A percentile compares a stretch with the other conserved stretches of the same genome.
phyloP scores from a whole-genome alignment of 2,888 invertebrate species.

The Amblyjoppa fuscipennis region DNA sequence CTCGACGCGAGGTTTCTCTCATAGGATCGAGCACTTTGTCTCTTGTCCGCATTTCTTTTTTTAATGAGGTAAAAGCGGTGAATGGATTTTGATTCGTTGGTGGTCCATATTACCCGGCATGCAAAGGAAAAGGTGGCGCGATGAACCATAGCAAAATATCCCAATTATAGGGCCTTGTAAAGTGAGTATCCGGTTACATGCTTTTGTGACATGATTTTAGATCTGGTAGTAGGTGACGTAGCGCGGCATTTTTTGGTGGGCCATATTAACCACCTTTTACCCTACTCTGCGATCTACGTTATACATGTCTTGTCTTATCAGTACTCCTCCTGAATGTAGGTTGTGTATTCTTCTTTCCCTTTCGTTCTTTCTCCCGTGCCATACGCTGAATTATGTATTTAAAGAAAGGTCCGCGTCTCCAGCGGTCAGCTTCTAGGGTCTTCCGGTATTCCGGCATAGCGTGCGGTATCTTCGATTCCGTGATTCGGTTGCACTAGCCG shows the following conservation, averaged over 20 bases:
- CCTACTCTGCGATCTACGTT: background rate
- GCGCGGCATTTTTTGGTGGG: too few relatives aligned
- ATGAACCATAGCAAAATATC: too few relatives aligned
- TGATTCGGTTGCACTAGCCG: constrained; percentile 31
- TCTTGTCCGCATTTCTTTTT: too few relatives aligned
- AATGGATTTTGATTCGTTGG: too few relatives aligned
- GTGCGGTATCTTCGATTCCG: constrained; percentile 24
- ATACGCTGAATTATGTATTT: constrained; percentile 47
- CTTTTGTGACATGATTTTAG: too few relatives aligned
- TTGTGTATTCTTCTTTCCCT: background rate
- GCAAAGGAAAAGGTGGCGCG: too few relatives aligned
- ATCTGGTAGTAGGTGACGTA: too few relatives aligned
- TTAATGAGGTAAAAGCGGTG: too few relatives aligned
- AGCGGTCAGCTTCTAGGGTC: background rate
- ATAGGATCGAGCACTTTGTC: background rate
- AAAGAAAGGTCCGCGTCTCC: constrained; percentile 5
- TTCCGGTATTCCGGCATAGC: constrained; percentile 10
- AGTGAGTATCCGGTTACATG: too few relatives aligned
- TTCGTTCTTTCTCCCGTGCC: background rate
- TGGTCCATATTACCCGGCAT: too few relatives aligned
- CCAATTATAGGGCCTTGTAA: too few relatives aligned
- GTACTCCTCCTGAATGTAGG: background rate
- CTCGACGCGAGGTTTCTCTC: constrained; percentile 28
- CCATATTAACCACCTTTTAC: too few relatives aligned
- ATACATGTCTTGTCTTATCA: constrained; percentile 19